These are phyloP conservation scores for Bruchidius siliquastri DNA, from an alignment of 2,888 invertebrate genomes.

Conservation along the genomic window DNA sequence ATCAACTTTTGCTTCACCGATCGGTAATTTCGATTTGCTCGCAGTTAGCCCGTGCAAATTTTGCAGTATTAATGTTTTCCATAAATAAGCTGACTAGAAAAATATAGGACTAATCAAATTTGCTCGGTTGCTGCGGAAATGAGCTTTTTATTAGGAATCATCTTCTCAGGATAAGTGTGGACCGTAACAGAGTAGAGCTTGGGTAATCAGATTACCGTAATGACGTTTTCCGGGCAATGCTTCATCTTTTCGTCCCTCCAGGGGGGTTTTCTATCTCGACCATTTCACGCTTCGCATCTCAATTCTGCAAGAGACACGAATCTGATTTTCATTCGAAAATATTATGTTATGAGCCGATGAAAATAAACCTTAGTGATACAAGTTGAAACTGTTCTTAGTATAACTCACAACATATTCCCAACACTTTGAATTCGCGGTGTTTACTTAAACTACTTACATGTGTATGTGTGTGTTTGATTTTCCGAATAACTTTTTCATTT, in stretches of 20 bases:
- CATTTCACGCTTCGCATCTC: not conserved
- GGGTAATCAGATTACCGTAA: not conserved
- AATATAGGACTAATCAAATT: not conserved
- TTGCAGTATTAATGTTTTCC: not conserved
- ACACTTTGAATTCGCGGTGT: no score
- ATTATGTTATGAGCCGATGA: not conserved
- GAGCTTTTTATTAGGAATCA: not conserved
- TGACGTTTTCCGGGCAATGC: not conserved
- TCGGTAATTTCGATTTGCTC: no score
- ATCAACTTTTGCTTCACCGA: no score
- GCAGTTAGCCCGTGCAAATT: no score
- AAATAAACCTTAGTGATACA: not conserved
- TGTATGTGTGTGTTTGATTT: no score
- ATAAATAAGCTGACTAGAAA: not conserved
- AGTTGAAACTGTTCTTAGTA: not conserved
- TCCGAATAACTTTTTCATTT: no score
- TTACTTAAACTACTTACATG: no score
- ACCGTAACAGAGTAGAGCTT: not conserved
- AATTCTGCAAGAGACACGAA: not conserved
- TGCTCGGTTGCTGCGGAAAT: not conserved
- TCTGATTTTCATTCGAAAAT: not conserved
- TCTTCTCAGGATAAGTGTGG: not conserved
- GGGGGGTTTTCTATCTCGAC: not conserved
- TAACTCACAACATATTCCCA: no score
- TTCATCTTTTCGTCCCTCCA: not conserved